Evolutionary conservation across 2,797 vertebrate genomes (phyloP).

Genomic region (Sebastes diaconus): DNA sequence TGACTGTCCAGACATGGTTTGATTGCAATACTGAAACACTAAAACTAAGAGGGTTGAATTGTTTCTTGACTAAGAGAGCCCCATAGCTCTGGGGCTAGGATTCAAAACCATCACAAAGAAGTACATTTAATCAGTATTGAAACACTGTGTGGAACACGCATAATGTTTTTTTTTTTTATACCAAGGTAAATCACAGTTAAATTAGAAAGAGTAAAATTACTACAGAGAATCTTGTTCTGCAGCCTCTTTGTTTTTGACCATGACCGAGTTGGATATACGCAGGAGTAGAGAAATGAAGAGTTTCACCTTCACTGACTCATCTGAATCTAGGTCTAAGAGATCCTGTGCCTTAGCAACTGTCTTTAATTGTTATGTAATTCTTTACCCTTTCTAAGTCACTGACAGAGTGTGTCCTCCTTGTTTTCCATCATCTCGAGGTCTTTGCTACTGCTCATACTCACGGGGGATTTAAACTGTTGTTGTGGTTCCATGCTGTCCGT

Average conservation of each 20-base stretch:
- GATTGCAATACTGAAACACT: not conserved
- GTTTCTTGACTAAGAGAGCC: not conserved
- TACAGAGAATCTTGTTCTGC: not conserved
- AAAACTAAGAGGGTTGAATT: not conserved
- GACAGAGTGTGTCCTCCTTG: not conserved
- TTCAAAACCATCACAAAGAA: not conserved
- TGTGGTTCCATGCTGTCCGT: conserved; percentile 42
- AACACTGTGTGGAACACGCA: not conserved
- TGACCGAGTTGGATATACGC: not conserved
- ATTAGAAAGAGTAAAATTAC: not conserved
- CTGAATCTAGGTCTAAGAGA: conserved; percentile 5
- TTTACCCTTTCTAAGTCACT: not conserved
- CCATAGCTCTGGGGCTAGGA: not conserved
- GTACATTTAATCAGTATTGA: not conserved
- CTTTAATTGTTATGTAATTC: not conserved
- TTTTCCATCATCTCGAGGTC: conserved; percentile 20
- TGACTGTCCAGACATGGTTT: not conserved
- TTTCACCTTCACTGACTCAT: conserved; percentile 5
- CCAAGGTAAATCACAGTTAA: not conserved
- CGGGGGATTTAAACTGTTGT: conserved; percentile 52
- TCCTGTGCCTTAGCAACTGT: not conserved
- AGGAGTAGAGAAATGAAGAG: not conserved
- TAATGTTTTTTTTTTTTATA: not conserved
- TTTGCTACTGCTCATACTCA: conserved; percentile 22
- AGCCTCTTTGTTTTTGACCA: not conserved